Conservation (phyloP, 2,888 invertebrate genomes). For the Stenodema calcarata region DNA sequence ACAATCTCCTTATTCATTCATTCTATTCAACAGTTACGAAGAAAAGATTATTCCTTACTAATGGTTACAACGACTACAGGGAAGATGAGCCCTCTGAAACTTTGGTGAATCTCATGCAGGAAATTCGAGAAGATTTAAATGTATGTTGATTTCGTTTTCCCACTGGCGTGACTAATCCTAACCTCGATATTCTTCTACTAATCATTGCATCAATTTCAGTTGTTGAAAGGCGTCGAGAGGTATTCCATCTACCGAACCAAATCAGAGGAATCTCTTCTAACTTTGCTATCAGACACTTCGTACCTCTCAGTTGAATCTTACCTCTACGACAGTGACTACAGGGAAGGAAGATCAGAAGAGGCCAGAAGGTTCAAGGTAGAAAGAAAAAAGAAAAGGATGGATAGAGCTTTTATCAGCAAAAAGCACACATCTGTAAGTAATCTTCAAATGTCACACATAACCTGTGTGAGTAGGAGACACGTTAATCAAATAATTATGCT, state of each 20-base stretch:
- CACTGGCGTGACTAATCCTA: background rate
- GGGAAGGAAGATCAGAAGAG: conserved; percentile 32
- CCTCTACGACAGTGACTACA: conserved; percentile 35
- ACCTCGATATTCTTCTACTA: background rate
- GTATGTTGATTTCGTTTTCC: background rate
- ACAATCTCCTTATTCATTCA: background rate
- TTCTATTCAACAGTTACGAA: background rate
- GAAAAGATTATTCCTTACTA: conserved; percentile 8
- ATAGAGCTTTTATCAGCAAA: background rate
- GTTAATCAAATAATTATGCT: too few relatives aligned
- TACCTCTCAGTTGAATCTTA: conserved; percentile 42
- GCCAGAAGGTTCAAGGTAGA: conserved; percentile 20
- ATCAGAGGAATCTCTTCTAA: conserved; percentile 29
- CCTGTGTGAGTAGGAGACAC: too few relatives aligned
- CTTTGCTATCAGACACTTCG: conserved; percentile 30
- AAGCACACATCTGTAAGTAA: conserved; percentile 7
- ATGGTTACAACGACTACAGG: conserved; percentile 37
- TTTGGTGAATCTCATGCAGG: conserved; percentile 27
- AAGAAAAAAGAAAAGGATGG: conserved; percentile 20
- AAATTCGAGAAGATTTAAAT: conserved; percentile 40
- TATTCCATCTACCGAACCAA: conserved; percentile 17
- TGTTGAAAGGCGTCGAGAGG: conserved; percentile 24
- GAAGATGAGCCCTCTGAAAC: conserved; percentile 41
- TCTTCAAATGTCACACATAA: too few relatives aligned
- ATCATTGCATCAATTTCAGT: background rate